Evolutionary conservation across 2,888 invertebrate genomes (phyloP).

Genomic region (Gymnoscelis rufifasciata): DNA sequence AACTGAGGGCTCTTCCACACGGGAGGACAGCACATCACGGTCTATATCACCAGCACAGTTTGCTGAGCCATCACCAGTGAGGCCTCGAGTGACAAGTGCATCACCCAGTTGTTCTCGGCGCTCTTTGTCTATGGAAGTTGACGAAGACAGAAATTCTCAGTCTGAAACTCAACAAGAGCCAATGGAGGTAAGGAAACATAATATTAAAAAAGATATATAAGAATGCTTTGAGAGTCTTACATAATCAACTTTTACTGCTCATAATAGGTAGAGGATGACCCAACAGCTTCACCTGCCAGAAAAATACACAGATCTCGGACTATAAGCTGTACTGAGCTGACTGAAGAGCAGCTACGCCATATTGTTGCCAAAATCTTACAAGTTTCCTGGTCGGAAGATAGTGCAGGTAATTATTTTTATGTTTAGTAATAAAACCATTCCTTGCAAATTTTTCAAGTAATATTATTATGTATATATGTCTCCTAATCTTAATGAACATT

Average conservation of each 20-base stretch:
- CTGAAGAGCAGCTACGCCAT: constrained; percentile 81
- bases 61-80: constrained; percentile 67
- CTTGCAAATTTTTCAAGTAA: neutral
- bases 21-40: constrained; percentile 67
- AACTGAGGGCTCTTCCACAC: constrained; percentile 56
- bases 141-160: constrained; percentile 71
- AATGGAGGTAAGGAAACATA: constrained; percentile 55
- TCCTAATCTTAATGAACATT: neutral
- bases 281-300: constrained; percentile 62
- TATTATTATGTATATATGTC: too few species aligned
- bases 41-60: constrained; percentile 72
- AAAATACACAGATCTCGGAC: constrained; percentile 67
- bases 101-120: constrained; percentile 72
- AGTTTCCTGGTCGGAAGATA: constrained; percentile 83
- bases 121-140: constrained; percentile 72
- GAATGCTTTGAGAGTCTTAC: constrained; percentile 8
- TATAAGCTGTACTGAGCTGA: constrained; percentile 79
- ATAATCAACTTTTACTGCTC: constrained; percentile 7
- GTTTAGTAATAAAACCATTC: neutral
- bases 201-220: constrained; percentile 8
- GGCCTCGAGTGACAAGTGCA: constrained; percentile 54
- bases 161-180: constrained; percentile 64
- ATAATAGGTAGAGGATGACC: constrained; percentile 71
- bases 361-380: constrained; percentile 84
- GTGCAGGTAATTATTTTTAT: constrained; percentile 58